Evolutionary conservation across 1,140 invertebrate species (phyloP).

Genomic region (Ruditapes philippinarum): DNA sequence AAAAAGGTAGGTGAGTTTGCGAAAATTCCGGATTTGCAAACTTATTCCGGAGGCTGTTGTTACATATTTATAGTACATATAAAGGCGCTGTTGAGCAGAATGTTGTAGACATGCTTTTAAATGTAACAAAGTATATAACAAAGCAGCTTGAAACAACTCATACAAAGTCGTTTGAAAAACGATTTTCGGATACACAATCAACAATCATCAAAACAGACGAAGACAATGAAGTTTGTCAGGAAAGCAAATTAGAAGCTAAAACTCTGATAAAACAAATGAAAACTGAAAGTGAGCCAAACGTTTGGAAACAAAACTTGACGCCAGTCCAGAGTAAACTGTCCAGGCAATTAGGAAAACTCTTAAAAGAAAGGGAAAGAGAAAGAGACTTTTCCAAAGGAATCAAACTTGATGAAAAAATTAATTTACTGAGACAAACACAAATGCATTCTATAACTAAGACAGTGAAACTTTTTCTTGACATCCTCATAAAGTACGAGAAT

Average conservation of each 20-base stretch:
- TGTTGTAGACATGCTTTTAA: background rate
- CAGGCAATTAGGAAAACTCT: too few species aligned
- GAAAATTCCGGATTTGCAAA: too few species aligned
- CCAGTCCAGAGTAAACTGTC: background rate
- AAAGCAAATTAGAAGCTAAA: background rate
- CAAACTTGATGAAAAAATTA: background rate
- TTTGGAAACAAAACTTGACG: background rate
- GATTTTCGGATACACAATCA: background rate
- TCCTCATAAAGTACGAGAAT: too few species aligned
- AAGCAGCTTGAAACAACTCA: background rate
- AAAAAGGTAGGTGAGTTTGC: too few species aligned
- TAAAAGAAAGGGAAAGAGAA: background rate
- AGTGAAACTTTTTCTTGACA: background rate
- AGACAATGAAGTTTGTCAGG: background rate
- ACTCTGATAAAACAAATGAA: background rate
- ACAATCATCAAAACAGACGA: background rate
- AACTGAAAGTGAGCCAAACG: background rate
- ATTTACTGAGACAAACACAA: background rate
- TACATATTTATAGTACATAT: too few species aligned
- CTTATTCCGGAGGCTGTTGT: too few species aligned
- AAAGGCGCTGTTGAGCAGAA: background rate
- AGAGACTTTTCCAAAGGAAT: background rate
- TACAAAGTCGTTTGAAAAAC: background rate
- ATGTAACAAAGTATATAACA: background rate
- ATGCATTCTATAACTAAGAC: background rate